Evolutionary conservation across 92 coral and sea anemone species (phyloP).

Genomic region (Palythoa grandis): DNA sequence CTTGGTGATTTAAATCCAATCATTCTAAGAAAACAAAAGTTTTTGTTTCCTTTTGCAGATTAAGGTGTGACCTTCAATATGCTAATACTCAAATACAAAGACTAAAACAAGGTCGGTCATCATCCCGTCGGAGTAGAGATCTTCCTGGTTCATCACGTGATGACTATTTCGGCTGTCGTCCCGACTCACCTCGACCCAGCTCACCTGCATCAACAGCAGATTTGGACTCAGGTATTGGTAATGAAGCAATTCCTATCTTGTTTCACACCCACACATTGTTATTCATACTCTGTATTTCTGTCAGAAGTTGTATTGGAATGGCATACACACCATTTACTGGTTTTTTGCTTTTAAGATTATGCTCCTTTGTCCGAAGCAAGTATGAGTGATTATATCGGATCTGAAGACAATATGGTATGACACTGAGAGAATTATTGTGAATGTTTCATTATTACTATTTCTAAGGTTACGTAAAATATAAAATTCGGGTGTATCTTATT

Average conservation of each 20-base stretch:
- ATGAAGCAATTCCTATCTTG: constrained; percentile 13
- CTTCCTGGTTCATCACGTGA: constrained; percentile 68
- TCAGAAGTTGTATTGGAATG: background rate
- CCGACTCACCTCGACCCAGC: constrained; percentile 85
- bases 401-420: constrained; percentile 92
- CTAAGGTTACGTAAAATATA: background rate
- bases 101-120: constrained; percentile 91
- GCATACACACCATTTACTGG: background rate
- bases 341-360: constrained; percentile 60
- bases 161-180: constrained; percentile 64
- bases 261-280: background rate
- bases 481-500: background rate
- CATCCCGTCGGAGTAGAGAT: constrained; percentile 82
- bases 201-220: constrained; percentile 90
- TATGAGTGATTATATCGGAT: constrained; percentile 84
- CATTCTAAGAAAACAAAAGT: background rate
- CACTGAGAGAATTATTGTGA: background rate
- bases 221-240: constrained; percentile 82
- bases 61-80: constrained; percentile 92
- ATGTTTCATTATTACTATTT: background rate
- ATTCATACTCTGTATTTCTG: constrained; percentile 12
- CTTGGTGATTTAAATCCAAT: background rate
- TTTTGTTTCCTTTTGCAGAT: constrained; percentile 52
- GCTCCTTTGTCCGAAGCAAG: constrained; percentile 87
- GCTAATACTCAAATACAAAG: constrained; percentile 96